Conservation (phyloP, 2,888 invertebrate genomes). For the Ditula angustiorana region DNA sequence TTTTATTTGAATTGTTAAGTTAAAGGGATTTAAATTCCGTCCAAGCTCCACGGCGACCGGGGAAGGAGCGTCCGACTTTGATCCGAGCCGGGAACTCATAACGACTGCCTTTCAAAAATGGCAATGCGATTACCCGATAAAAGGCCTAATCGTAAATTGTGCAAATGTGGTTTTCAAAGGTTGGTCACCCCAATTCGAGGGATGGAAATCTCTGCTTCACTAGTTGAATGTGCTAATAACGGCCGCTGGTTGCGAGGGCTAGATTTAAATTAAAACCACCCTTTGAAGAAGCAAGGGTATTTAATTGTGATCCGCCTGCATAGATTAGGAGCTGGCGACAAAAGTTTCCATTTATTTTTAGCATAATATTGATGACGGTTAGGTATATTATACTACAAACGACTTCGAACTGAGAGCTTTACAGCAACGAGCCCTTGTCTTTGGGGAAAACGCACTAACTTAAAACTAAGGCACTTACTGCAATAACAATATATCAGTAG, state of each 20-base stretch:
- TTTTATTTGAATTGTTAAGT: slow-evolving; percentile 10
- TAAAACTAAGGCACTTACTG: no score
- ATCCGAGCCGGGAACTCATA: slow-evolving; percentile 44
- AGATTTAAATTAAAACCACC: slow-evolving; percentile 77
- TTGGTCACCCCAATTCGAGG: slow-evolving; percentile 44
- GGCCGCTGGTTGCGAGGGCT: slow-evolving; percentile 51
- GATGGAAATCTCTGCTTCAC: slow-evolving; percentile 47
- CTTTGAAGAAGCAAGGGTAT: slow-evolving; percentile 72
- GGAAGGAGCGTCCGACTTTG: slow-evolving; percentile 52
- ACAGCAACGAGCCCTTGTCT: no score
- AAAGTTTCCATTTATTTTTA: neutral
- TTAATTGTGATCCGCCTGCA: slow-evolving; percentile 74
- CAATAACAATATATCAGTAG: no score
- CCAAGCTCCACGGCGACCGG: slow-evolving; percentile 3
- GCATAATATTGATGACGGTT: neutral
- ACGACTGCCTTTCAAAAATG: slow-evolving; percentile 50
- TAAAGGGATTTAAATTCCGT: slow-evolving; percentile 25
- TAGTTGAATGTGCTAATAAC: slow-evolving; percentile 54
- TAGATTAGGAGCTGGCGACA: slow-evolving; percentile 25
- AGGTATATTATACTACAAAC: no score
- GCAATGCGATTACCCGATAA: slow-evolving; percentile 56
- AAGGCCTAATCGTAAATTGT: slow-evolving; percentile 58
- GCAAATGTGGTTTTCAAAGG: slow-evolving; percentile 58
- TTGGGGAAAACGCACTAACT: no score
- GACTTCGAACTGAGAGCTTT: no score